phyloP scores from a whole-genome alignment of 1,140 invertebrate species.

The Cydia amplana region DNA sequence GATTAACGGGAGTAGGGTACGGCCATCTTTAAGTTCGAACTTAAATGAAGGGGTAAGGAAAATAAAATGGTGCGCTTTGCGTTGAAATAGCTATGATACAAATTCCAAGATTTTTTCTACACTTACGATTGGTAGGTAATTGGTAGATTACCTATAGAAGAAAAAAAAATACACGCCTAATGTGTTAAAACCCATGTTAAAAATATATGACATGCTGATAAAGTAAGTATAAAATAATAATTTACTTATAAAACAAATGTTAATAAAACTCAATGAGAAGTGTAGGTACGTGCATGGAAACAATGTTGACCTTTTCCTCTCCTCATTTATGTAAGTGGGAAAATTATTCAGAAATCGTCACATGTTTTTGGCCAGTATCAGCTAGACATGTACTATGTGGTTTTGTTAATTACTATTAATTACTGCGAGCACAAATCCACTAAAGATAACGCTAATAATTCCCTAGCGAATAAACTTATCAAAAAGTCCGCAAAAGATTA shows the following conservation, averaged over 20 bases:
- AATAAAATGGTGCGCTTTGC: not conserved
- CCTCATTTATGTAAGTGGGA: not conserved
- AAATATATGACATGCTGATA: too few relatives aligned
- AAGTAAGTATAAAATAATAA: too few relatives aligned
- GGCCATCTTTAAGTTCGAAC: not conserved
- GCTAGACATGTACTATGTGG: too few relatives aligned
- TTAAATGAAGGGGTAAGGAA: not conserved
- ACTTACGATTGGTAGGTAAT: too few relatives aligned
- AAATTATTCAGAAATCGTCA: not conserved
- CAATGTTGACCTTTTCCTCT: not conserved
- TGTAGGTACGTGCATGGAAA: too few relatives aligned
- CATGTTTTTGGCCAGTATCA: not conserved
- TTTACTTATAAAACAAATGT: too few relatives aligned
- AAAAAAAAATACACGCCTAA: too few relatives aligned
- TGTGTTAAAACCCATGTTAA: too few relatives aligned
- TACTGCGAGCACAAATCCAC: not conserved
- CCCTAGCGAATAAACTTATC: not conserved
- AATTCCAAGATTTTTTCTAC: too few relatives aligned
- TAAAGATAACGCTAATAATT: not conserved
- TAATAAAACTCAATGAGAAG: too few relatives aligned
- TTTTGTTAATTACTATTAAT: not conserved
- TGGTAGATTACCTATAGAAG: too few relatives aligned
- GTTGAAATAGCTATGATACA: too few relatives aligned
- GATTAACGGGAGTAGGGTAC: constrained; percentile 19
- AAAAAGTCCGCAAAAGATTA: constrained; percentile 14